Conservation (phyloP, 2,888 invertebrate species). For the Dasysyrphus albostriatus region DNA sequence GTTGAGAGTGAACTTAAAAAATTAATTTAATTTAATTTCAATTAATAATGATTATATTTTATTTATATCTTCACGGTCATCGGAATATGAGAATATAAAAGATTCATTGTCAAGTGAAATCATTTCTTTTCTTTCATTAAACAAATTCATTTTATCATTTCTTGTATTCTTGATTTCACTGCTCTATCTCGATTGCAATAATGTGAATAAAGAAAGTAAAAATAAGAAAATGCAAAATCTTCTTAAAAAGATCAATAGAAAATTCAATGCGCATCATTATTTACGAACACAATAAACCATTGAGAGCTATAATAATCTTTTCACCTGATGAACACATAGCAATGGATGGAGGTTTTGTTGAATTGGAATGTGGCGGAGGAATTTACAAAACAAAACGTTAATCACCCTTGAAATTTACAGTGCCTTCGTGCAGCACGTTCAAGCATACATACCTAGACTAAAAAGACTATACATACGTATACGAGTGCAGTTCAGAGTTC, state of each 20-base stretch:
- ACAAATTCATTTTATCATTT: slow-evolving; percentile 9
- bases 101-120: background rate
- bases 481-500: slow-evolving; percentile 10
- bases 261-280: slow-evolving; percentile 9
- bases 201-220: slow-evolving; percentile 3
- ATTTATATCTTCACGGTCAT: too few relatives aligned
- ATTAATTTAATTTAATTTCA: too few relatives aligned
- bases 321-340: background rate
- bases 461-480: background rate
- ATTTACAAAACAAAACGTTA: background rate
- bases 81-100: too few relatives aligned
- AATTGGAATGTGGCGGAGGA: background rate
- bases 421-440: background rate
- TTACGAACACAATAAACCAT: slow-evolving; percentile 1
- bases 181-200: slow-evolving; percentile 8
- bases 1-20: too few relatives aligned
- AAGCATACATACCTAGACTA: background rate
- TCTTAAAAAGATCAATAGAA: slow-evolving; percentile 1
- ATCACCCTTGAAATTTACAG: slow-evolving; percentile 1
- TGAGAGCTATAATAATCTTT: background rate
- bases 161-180: background rate
- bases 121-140: background rate
- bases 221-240: background rate
- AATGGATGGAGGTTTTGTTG: background rate
- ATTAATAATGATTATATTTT: too few relatives aligned